phyloP scores from a whole-genome alignment of 2,797 vertebrate genomes.

The Gastrophryne carolinensis region DNA sequence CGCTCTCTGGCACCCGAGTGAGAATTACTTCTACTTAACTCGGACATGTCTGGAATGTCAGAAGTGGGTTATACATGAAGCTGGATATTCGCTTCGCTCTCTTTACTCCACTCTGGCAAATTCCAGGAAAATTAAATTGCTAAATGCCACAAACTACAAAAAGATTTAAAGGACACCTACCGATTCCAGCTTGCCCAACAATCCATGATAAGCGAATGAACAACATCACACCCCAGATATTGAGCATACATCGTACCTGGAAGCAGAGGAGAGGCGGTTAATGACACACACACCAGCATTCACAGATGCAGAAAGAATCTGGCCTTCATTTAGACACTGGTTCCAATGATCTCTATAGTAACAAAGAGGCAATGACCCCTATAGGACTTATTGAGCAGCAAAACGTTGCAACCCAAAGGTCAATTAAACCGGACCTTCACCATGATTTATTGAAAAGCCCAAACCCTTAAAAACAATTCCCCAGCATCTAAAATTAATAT shows the following conservation, averaged over 20 bases:
- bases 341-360: too few relatives aligned
- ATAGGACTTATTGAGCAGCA: too few relatives aligned
- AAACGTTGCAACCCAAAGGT: too few relatives aligned
- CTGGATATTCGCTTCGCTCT: background rate
- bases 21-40: constrained; percentile 25
- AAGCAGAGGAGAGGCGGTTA: background rate
- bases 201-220: constrained; percentile 98
- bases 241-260: constrained; percentile 96
- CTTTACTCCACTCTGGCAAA: background rate
- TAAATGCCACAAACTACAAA: background rate
- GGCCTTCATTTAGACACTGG: too few relatives aligned
- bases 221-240: constrained; percentile 99
- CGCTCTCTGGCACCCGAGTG: background rate
- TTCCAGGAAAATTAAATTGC: too few relatives aligned
- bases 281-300: too few relatives aligned
- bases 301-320: too few relatives aligned
- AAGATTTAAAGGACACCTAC: constrained; percentile 67
- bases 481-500: too few relatives aligned
- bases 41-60: constrained; percentile 7
- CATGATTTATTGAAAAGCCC: too few relatives aligned
- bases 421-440: too few relatives aligned
- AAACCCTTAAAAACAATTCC: too few relatives aligned
- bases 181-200: constrained; percentile 94
- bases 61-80: background rate
- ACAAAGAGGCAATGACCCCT: too few relatives aligned